phyloP scores from a whole-genome alignment of 2,113 vertebrate species.

The Oreochromis tanganicae region DNA sequence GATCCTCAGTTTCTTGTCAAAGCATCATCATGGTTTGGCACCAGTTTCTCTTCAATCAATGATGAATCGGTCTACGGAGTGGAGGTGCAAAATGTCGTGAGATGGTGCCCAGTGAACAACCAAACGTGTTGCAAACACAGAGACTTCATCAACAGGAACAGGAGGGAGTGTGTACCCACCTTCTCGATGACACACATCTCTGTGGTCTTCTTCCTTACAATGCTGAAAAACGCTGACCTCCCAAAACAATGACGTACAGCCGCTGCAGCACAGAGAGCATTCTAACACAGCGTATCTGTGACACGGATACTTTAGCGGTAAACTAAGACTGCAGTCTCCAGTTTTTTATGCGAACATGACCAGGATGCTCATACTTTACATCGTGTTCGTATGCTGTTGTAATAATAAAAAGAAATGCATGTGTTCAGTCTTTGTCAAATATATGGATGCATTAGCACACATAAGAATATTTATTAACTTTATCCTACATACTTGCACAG shows the following conservation, averaged over 20 bases:
- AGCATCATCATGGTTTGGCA: not conserved
- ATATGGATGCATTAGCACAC: not conserved
- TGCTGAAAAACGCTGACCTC: no score
- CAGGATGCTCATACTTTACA: not conserved
- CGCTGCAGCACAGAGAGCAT: no score
- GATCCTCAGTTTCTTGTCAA: not conserved
- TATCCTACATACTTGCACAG: not conserved
- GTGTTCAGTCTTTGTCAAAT: not conserved
- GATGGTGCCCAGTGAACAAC: not conserved
- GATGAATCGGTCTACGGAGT: not conserved
- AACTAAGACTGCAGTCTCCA: not conserved
- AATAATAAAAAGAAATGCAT: not conserved
- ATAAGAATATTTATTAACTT: not conserved
- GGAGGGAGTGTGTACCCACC: not conserved
- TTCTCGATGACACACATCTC: not conserved
- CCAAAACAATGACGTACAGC: no score
- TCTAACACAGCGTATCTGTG: no score
- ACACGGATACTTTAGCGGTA: not conserved
- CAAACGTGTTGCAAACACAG: not conserved
- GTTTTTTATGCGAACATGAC: not conserved
- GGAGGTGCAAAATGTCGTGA: not conserved
- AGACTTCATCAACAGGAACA: not conserved
- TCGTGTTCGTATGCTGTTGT: not conserved
- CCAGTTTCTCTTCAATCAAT: not conserved
- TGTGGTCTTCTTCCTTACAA: not conserved